A percentile compares a stretch with the other conserved stretches of the same genome.
Conservation (phyloP, 2,113 vertebrate species). For the Eurystomus gularis region DNA sequence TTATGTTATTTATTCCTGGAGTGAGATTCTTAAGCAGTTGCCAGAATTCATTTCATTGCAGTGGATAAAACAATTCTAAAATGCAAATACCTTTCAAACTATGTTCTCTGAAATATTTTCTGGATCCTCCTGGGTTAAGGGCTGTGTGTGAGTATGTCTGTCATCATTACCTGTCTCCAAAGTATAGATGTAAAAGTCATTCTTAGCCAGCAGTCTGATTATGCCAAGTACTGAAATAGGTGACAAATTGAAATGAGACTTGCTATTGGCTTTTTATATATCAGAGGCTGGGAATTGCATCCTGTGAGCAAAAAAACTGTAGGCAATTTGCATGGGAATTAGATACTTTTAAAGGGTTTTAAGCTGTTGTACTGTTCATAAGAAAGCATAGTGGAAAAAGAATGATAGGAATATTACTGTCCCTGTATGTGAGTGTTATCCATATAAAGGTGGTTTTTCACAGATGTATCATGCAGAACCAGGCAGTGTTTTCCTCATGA, state of each 20-base stretch:
- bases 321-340: conserved; percentile 4
- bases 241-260: conserved; percentile 26
- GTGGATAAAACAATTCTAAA: not conserved
- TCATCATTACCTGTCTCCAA: not conserved
- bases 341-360: not conserved
- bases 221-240: not conserved
- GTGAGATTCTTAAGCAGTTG: not conserved
- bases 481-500: not conserved
- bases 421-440: not conserved
- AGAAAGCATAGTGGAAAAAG: not conserved
- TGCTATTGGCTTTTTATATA: not conserved
- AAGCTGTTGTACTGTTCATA: not conserved
- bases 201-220: not conserved
- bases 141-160: not conserved
- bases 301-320: not conserved
- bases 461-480: not conserved
- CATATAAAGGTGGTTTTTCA: not conserved
- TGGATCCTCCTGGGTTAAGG: not conserved
- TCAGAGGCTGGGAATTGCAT: not conserved
- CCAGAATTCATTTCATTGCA: not conserved
- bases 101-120: not conserved
- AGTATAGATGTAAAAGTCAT: not conserved
- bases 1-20: not conserved
- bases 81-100: not conserved
- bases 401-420: not conserved